Evolutionary conservation across 2,888 invertebrate species (phyloP).

Genomic region (Cenopis cana): DNA sequence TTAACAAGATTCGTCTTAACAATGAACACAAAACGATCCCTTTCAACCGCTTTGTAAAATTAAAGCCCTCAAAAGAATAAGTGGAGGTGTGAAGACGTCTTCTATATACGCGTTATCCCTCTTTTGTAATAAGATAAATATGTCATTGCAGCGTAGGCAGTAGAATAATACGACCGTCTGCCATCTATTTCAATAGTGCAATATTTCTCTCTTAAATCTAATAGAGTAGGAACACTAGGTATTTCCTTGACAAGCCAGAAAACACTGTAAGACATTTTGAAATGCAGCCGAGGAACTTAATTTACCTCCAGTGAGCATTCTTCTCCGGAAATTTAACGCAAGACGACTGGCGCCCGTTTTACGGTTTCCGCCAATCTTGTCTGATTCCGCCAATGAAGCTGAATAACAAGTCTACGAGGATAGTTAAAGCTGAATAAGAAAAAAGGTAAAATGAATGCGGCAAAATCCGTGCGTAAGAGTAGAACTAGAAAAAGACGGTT

Average conservation of each 20-base stretch:
- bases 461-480: background rate
- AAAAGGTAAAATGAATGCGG: conserved; percentile 8
- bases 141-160: conserved; percentile 17
- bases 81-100: conserved; percentile 59
- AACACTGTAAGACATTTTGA: conserved; percentile 5
- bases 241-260: background rate
- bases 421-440: conserved; percentile 10
- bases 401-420: conserved; percentile 10
- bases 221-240: conserved; percentile 1
- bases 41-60: conserved; percentile 63
- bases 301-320: conserved; percentile 24
- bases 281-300: conserved; percentile 9
- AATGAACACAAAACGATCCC: conserved; percentile 61
- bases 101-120: conserved; percentile 26
- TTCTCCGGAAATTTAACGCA: conserved; percentile 11
- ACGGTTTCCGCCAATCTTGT: conserved; percentile 34
- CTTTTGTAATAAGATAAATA: conserved; percentile 29
- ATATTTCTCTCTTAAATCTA: background rate
- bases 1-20: conserved; percentile 74
- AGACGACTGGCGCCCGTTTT: conserved; percentile 27
- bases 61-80: conserved; percentile 55
- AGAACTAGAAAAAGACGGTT: background rate
- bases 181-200: background rate
- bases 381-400: conserved; percentile 21
- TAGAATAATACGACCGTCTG: conserved; percentile 5